Base-by-base conservation (phyloP, 2,113 vertebrate genomes). In the Channa argus region DNA sequence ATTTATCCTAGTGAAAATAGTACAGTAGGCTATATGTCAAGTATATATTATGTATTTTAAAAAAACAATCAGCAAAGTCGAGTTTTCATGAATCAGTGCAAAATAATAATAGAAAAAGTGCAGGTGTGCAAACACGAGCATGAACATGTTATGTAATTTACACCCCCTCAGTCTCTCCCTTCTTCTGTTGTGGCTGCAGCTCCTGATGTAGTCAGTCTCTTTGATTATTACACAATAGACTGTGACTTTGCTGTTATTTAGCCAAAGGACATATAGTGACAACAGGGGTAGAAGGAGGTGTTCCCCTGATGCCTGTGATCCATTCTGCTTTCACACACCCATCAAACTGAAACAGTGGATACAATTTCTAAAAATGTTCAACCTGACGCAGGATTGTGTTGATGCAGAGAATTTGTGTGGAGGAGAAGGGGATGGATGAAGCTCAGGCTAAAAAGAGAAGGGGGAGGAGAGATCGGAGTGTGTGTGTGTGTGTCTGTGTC, bases 131-230 rank as follows among this genome's bases (percentile, higher is more conserved):
- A 24, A 24, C 24, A 77, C 77, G 58, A 75, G 62, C 50, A 55
- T 47, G 67, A 72, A 62, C 41, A 45, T 63, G 77, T 92, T 91
- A 91, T 74, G 74, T 86, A 89, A 91, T 81, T 80, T 67, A 74
- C 24, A 24, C 24, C 24, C 37, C 79, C 79, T 70, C 36, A 6
- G n/a, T 33, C 37, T 14, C 61, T 36, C 68, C 39, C 58, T 55
- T 12, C 49, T 5, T 69, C 65, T 81, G 63, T 56, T 51, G 61
- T 3, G 2, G 58, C 77, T 79, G 68, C 47, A 74, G 85, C 85
- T 72, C 80, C 78, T 76, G 63, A 80, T 89, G 77, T 67, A 38
- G 63, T 85, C 44, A 0, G 39, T 75, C 54, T 43, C 61, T 53
- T 84, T 86, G 41, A 61, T 86, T 68, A 81, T 79, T 47, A 24